Conservation (phyloP, 2,113 vertebrate genomes). For the Oriolus oriolus region DNA sequence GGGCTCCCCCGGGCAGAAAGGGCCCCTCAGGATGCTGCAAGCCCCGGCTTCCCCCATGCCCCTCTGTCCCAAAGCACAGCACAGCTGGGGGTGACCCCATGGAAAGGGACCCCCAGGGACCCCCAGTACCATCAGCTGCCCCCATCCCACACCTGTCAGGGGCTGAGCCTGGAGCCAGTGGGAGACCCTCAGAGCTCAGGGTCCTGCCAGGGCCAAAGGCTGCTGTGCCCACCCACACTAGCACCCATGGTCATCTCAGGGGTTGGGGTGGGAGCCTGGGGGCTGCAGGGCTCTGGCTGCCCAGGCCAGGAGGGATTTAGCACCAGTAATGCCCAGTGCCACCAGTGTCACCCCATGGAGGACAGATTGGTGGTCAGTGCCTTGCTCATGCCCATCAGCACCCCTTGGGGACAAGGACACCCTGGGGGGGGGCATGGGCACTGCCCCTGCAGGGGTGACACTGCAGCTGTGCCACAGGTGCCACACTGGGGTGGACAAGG, state of each 20-base stretch:
- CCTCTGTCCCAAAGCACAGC: background rate
- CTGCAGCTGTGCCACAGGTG: background rate
- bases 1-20: no score
- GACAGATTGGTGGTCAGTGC: background rate
- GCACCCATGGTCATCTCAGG: background rate
- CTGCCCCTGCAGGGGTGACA: no score
- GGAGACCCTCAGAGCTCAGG: background rate
- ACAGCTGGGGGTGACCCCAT: background rate
- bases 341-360: background rate
- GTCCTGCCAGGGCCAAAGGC: background rate
- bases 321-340: background rate
- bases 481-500: background rate
- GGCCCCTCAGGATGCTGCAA: background rate
- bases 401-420: background rate
- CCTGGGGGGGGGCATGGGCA: background rate
- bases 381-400: background rate
- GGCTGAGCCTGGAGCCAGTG: background rate
- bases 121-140: background rate
- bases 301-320: background rate
- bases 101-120: background rate
- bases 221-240: background rate
- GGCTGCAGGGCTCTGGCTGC: background rate
- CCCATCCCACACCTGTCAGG: background rate
- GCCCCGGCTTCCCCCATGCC: accelerated
- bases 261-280: background rate